Percentiles rank a stretch among this genome's conserved stretches.
phyloP scores from a whole-genome alignment of 2,888 invertebrate species.

The Chloroclystis v-ata region DNA sequence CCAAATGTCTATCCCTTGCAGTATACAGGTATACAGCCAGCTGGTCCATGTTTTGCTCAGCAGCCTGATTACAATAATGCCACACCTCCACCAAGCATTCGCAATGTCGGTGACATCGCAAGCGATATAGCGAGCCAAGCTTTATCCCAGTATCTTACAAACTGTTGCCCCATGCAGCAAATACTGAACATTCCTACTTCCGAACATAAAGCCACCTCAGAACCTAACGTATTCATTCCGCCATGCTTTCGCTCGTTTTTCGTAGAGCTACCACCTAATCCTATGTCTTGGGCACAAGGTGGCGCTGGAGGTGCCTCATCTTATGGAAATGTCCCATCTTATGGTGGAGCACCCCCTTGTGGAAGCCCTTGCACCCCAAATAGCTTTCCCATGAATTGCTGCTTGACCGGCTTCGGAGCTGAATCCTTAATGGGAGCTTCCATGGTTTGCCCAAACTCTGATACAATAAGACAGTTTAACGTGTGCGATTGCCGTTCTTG shows the following conservation, averaged over 20 bases:
- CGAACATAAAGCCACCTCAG: not conserved
- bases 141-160: not conserved
- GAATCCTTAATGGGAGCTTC: not conserved
- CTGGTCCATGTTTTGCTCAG: not conserved
- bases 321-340: too few species aligned
- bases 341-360: not conserved
- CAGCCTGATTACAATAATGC: not conserved
- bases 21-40: not conserved
- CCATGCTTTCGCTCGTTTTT: constrained; percentile 17
- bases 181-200: not conserved
- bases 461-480: not conserved
- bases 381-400: not conserved
- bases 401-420: not conserved
- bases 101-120: not conserved
- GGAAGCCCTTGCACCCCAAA: not conserved
- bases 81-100: not conserved
- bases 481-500: not conserved
- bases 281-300: not conserved
- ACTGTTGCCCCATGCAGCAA: not conserved
- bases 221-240: constrained; percentile 15
- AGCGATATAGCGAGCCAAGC: not conserved
- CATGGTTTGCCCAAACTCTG: not conserved
- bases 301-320: too few species aligned
- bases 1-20: not conserved
- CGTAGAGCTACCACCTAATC: not conserved